Base-by-base conservation (phyloP, 2,113 vertebrate genomes). In the Archilochus colubris region DNA sequence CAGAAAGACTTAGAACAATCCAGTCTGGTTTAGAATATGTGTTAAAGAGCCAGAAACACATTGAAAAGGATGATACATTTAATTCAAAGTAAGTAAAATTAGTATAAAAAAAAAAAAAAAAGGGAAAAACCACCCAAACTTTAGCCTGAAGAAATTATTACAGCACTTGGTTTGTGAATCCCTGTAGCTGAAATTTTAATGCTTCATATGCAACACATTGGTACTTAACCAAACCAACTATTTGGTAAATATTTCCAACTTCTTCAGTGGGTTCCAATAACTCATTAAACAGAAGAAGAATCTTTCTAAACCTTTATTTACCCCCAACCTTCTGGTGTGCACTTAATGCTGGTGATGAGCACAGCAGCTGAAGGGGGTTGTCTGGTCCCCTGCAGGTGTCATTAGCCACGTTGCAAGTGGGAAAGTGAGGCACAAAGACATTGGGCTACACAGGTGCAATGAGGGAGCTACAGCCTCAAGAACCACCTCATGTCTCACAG, bases 1-100 rank as follows among this genome's bases (percentile, higher is more conserved):
- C 77, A 91, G 53, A 12, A 83, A 76, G 96, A 90, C 93, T 96
- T 94, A 74, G 48, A 97, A 92, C 69, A 27, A 38, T 84, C 80
- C 92, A 6, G 76, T 93, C 46, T 91, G 54, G 14, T 38, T 75
- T 92, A 73, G 40, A 19, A 38, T 79, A 25, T 64, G 74, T 79
- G 64, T 58, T 88, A 88, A 93, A 91, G 86, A 92, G 91, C 48
- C 61, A 83, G 22, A 63, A 57, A 6, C 44, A 78, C 80, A 54
- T 50, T 82, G 73, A 69, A 78, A 75, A 46, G 58, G 70, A 69
- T 76, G 21, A 80, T 40, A 54, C 82, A 92, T 83, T 93, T 93
- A 64, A 75, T 86, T 83, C 69, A 72, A 84, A 92, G 77, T 8
- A 72, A 81, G 53, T 48, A 86, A 80, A 92, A 4, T 30, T 81